Evolutionary conservation across 2,113 vertebrate genomes (phyloP).

Genomic region (Alethe diademata): DNA sequence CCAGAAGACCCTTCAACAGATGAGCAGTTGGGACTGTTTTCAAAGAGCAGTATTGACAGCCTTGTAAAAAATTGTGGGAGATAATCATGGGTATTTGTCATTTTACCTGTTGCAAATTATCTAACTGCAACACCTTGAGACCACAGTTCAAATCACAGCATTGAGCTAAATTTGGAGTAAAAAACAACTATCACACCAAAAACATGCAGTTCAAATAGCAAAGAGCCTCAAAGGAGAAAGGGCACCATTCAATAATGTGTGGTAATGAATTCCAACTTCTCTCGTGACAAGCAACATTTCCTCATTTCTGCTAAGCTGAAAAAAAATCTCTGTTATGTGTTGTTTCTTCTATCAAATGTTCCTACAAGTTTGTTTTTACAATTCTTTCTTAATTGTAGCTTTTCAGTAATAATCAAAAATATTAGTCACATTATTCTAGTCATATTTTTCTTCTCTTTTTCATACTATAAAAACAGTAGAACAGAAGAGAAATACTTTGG

Average conservation of each 20-base stretch:
- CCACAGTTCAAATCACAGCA: not conserved
- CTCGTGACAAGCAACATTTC: not conserved
- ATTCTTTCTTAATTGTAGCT: not conserved
- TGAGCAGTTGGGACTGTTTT: not conserved
- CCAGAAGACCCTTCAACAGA: not conserved
- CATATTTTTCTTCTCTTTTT: not conserved
- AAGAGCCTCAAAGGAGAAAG: not conserved
- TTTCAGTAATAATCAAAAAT: not conserved
- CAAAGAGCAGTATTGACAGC: not conserved
- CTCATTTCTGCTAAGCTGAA: not conserved
- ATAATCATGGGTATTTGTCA: not conserved
- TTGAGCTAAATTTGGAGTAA: not conserved
- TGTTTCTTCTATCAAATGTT: not conserved
- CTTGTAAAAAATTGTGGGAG: not conserved
- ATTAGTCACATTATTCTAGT: no score
- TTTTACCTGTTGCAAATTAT: conserved; percentile 1
- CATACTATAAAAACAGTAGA: not conserved
- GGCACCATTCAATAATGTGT: not conserved
- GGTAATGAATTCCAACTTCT: not conserved
- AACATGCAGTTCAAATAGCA: not conserved
- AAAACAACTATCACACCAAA: not conserved
- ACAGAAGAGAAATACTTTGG: not conserved
- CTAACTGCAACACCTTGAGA: not conserved
- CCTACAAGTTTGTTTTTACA: not conserved
- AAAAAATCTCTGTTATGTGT: not conserved